A percentile compares a stretch with the other conserved stretches of the same genome.
Conservation (phyloP, 2,888 invertebrate genomes). For the Oscheius sp. region DNA sequence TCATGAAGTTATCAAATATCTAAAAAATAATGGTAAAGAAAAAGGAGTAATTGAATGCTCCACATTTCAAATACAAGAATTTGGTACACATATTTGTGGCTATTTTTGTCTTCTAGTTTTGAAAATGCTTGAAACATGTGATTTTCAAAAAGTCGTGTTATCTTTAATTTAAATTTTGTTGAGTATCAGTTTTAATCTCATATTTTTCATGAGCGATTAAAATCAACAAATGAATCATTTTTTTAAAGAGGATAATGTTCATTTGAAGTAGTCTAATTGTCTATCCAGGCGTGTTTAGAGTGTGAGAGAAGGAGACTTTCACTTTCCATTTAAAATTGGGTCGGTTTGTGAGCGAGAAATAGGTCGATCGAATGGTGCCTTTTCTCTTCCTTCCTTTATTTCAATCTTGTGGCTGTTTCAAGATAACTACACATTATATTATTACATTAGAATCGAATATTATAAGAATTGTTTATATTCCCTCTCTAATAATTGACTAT, state of each 20-base stretch:
- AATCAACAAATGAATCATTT: slow-evolving; percentile 39
- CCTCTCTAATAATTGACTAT: slow-evolving; percentile 17
- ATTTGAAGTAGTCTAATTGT: slow-evolving; percentile 45
- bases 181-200: slow-evolving; percentile 30
- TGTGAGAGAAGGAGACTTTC: no score
- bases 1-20: slow-evolving; percentile 21
- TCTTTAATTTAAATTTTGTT: slow-evolving; percentile 35
- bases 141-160: slow-evolving; percentile 37
- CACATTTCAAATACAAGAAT: no score
- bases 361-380: slow-evolving; percentile 39
- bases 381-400: slow-evolving; percentile 41
- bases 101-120: slow-evolving; percentile 36
- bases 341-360: slow-evolving; percentile 41
- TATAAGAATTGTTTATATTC: slow-evolving; percentile 34
- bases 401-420: slow-evolving; percentile 38
- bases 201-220: slow-evolving; percentile 37
- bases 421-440: slow-evolving; percentile 36
- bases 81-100: slow-evolving; percentile 33
- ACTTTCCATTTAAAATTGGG: slow-evolving; percentile 31
- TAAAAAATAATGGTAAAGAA: slow-evolving; percentile 32
- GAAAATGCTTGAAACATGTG: slow-evolving; percentile 34
- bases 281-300: no score
- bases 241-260: slow-evolving; percentile 45
- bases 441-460: slow-evolving; percentile 32
- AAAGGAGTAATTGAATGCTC: no score